Evolutionary conservation across 2,797 vertebrate genomes (phyloP), one percentile per base, ranked within the genome.

Genomic region (Sebastes jordani): DNA sequence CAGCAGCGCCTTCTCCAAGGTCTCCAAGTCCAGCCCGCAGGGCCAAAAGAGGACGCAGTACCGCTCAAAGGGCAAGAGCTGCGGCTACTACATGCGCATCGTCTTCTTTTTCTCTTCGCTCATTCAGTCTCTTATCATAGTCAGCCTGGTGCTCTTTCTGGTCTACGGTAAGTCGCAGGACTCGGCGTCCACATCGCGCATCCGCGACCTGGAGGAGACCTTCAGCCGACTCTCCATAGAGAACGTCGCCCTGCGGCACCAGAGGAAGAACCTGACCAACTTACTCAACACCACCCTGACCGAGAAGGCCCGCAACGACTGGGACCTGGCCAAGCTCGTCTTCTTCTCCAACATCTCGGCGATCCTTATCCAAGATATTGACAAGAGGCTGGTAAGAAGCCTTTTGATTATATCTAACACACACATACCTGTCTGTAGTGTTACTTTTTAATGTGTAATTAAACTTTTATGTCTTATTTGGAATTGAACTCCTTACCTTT

Each of bases 111-210:
- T 98, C 84, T 96, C 95, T 11, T 99, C 98, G 0, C 96, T 99
- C 82, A 98, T 98, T 87, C 98, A 99, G 70, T 97, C 97, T 34
- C 96, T 99, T 22, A 98, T 99, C 90, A 99, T 99, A 65, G 88
- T 97, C 64, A 97, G 98, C 58, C 94, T 99, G 5, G 97, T 99
- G 85, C 97, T 99, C 8, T 99, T 99, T 93, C 97, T 99, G 95
- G 85, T 98, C 66, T 99, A 99, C 0, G 97, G 98, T 2, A 97
- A 97, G n/a, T 91, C 93, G 0, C 94, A 96, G 25, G 94, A 90
- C 13, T 91, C 94, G 0, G 95, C 95, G 0, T 96, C 96, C 65
- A 85, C 78, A 0, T 88, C 75, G 0, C 91, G 94, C 82, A 89
- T 97, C 9, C 81, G 92, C 72, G 93, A 92, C 79, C 84, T 97